Conservation (phyloP, 2,113 vertebrate species). For the Butorides virescens region DNA sequence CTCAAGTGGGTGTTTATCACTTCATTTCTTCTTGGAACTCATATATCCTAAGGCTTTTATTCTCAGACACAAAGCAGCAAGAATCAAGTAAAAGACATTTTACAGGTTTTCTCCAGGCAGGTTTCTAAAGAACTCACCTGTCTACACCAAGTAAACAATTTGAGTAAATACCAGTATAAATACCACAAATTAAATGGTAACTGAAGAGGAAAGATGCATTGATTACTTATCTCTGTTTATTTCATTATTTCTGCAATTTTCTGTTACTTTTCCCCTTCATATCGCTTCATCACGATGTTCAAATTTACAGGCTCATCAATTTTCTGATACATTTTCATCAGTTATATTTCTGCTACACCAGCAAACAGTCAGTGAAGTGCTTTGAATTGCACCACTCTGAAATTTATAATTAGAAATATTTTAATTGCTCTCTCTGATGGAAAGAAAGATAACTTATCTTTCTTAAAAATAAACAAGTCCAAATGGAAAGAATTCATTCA, state of each 20-base stretch:
- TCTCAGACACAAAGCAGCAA: not conserved
- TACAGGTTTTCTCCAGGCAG: not conserved
- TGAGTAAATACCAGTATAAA: not conserved
- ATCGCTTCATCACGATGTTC: not conserved
- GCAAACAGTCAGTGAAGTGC: not conserved
- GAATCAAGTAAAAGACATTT: not conserved
- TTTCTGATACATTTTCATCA: not conserved
- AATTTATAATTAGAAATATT: conserved; percentile 18
- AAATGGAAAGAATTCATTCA: conserved; percentile 36
- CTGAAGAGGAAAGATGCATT: not conserved
- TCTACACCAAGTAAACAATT: not conserved
- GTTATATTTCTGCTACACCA: not conserved
- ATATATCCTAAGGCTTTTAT: not conserved
- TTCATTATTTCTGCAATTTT: not conserved
- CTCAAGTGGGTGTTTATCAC: not conserved
- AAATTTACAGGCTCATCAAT: not conserved
- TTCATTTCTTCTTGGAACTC: not conserved
- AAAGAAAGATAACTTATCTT: conserved; percentile 55
- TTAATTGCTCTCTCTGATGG: not conserved
- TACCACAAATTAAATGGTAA: not conserved
- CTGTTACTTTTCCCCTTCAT: not conserved
- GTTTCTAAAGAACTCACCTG: not conserved
- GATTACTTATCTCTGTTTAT: not conserved
- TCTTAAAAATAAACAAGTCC: conserved; percentile 32
- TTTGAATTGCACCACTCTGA: not conserved